A percentile compares a stretch with the other conserved stretches of the same genome.
These are phyloP conservation scores for Drosophila nigromelanica DNA, from an alignment of 1,140 invertebrate species.

Conservation along the genomic window DNA sequence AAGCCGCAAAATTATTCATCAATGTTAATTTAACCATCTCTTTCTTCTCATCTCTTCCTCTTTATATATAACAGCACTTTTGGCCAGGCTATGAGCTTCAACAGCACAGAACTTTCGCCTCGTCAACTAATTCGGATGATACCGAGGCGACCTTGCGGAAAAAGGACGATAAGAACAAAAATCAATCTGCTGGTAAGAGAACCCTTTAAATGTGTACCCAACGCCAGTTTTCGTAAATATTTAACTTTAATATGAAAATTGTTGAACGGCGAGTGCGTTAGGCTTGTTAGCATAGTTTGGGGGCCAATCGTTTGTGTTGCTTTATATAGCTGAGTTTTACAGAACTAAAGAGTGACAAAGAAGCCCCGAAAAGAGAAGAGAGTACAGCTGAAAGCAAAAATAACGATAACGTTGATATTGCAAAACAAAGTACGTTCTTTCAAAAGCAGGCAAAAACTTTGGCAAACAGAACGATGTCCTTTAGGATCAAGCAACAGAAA, in stretches of 20 bases:
- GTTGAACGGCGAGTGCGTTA: constrained; percentile 28
- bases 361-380: not conserved
- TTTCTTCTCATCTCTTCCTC: constrained; percentile 6
- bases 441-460: not conserved
- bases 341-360: not conserved
- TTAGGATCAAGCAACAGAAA: not conserved
- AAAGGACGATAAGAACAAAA: constrained; percentile 60
- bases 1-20: constrained; percentile 62
- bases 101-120: constrained; percentile 64
- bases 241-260: constrained; percentile 57
- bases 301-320: not conserved
- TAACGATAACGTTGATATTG: not conserved
- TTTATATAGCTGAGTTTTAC: constrained; percentile 1
- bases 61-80: constrained; percentile 8
- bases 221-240: constrained; percentile 54
- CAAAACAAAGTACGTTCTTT: not conserved
- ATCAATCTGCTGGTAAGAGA: constrained; percentile 56
- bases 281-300: constrained; percentile 1
- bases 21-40: constrained; percentile 71
- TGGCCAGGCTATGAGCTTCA: constrained; percentile 52
- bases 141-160: constrained; percentile 35
- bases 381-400: not conserved
- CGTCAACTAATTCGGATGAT: constrained; percentile 42
- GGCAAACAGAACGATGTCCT: not conserved
- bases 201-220: constrained; percentile 35